These are phyloP conservation scores for Gymnothorax reevesii DNA, from an alignment of 2,797 vertebrate species.

Conservation along the genomic window DNA sequence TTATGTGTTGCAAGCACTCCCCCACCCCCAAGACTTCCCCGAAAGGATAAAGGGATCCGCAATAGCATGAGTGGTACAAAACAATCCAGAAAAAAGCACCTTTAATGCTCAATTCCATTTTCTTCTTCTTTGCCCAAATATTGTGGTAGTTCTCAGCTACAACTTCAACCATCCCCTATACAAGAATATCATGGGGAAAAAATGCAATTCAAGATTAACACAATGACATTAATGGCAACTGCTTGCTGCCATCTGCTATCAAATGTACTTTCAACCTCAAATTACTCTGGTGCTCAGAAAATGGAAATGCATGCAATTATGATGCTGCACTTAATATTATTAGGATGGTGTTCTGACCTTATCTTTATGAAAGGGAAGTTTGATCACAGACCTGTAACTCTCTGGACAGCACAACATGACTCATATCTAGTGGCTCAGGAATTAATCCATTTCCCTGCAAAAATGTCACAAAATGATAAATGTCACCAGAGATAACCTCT, in stretches of 20 bases:
- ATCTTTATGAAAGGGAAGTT: background rate
- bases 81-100: conserved; percentile 67
- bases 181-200: background rate
- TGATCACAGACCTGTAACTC: conserved; percentile 84
- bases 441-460: conserved; percentile 88
- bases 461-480: conserved; percentile 35
- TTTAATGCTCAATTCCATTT: conserved; percentile 90
- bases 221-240: background rate
- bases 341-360: background rate
- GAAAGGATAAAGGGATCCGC: background rate
- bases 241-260: background rate
- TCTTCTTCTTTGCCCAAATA: conserved; percentile 99
- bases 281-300: background rate
- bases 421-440: conserved; percentile 87
- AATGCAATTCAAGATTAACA: background rate
- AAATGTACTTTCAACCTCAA: background rate
- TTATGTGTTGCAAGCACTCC: background rate
- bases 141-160: conserved; percentile 98
- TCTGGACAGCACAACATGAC: conserved; percentile 88
- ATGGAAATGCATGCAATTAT: background rate
- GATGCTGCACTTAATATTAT: background rate
- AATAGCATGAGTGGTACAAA: background rate
- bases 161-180: conserved; percentile 91
- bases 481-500: background rate
- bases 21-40: background rate